Conservation (phyloP, 2,888 invertebrate genomes). For the Sinodicranocentrus sp. region DNA sequence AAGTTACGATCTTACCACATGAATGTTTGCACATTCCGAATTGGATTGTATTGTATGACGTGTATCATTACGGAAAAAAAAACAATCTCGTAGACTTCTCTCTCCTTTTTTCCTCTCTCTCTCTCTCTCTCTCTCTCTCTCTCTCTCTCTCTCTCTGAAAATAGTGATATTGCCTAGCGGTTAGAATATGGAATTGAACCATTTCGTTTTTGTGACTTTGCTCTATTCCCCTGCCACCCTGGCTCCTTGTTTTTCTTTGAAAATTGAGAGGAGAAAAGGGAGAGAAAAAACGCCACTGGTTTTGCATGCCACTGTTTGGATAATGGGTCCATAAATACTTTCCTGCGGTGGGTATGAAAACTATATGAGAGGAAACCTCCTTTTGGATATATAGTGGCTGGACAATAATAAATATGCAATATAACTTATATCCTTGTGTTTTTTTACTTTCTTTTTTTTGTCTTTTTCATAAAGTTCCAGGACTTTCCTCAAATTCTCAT, state of each 20-base stretch:
- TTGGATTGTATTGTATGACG: conserved; percentile 50
- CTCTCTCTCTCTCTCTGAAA: conserved; percentile 5
- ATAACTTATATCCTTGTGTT: not conserved
- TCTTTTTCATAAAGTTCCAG: not conserved
- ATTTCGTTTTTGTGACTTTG: conserved; percentile 26
- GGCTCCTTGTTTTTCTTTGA: not conserved
- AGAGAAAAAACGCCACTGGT: too few relatives aligned
- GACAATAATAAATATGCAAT: conserved; percentile 30
- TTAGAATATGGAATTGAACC: conserved; percentile 38
- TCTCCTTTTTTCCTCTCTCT: not conserved
- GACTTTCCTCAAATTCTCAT: not conserved
- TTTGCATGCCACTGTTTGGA: too few relatives aligned
- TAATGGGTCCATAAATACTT: conserved; percentile 41
- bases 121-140: conserved; percentile 21
- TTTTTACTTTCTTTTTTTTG: conserved; percentile 10
- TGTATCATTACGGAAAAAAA: conserved; percentile 55
- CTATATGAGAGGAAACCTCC: not conserved
- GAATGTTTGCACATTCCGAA: conserved; percentile 31
- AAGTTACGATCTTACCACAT: conserved; percentile 26
- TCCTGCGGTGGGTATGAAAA: not conserved
- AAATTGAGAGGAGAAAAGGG: not conserved
- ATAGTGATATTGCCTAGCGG: conserved; percentile 25
- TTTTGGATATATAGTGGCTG: not conserved
- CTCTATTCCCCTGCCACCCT: not conserved
- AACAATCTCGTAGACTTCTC: conserved; percentile 47